phyloP scores from a whole-genome alignment of 1,140 invertebrate genomes.

The Colletes latitarsis region DNA sequence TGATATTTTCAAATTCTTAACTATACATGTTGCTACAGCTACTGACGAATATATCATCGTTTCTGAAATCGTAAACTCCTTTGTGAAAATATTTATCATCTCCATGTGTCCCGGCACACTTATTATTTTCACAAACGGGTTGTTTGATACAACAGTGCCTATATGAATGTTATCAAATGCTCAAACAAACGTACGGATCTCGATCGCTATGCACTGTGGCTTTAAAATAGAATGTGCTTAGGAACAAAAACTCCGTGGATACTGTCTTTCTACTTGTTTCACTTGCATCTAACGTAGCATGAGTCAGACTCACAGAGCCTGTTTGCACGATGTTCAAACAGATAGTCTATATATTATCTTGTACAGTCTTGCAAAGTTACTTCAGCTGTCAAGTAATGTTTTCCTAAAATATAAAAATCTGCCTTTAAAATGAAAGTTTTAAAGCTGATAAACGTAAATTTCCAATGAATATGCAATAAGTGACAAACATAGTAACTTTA shows the following conservation, averaged over 20 bases:
- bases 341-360: constrained; percentile 22
- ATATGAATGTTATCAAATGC: constrained; percentile 49
- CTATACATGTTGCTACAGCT: constrained; percentile 57
- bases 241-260: constrained; percentile 45
- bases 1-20: constrained; percentile 65
- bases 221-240: constrained; percentile 69
- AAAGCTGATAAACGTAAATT: constrained; percentile 25
- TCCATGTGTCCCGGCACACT: not conserved
- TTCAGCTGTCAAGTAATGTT: constrained; percentile 8
- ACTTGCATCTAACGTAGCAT: constrained; percentile 73
- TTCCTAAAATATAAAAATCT: constrained; percentile 22
- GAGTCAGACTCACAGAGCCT: constrained; percentile 71
- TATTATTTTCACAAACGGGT: constrained; percentile 49
- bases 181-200: constrained; percentile 60
- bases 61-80: constrained; percentile 39
- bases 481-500: not conserved
- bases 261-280: constrained; percentile 50
- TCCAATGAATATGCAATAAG: constrained; percentile 27
- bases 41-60: constrained; percentile 53
- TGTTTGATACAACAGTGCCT: constrained; percentile 30
- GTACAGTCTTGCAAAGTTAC: constrained; percentile 39
- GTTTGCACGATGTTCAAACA: constrained; percentile 71
- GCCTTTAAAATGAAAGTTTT: constrained; percentile 31
- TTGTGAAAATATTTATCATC: constrained; percentile 44
- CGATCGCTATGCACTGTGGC: constrained; percentile 67